Evolutionary conservation across 2,113 vertebrate genomes (phyloP).

Genomic region (Gallinago undulata): DNA sequence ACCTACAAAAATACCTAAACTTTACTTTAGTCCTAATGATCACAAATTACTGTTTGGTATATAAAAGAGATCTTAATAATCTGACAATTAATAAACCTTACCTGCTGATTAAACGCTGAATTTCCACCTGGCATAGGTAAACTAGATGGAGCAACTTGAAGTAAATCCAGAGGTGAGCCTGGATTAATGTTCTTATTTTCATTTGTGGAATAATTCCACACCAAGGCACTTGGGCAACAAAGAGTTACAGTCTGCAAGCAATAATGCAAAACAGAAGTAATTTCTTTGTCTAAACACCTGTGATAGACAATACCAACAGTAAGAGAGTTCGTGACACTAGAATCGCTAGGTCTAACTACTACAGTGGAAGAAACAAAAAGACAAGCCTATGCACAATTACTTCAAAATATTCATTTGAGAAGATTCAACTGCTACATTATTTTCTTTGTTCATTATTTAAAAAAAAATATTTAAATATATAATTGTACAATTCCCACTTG

Average conservation of each 20-base stretch:
- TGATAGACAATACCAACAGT: neutral
- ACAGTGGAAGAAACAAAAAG: neutral
- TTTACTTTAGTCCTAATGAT: neutral
- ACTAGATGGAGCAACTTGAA: constrained; percentile 78
- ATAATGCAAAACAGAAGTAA: neutral
- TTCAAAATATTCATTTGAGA: neutral
- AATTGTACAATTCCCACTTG: neutral
- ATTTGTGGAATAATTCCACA: constrained; percentile 81
- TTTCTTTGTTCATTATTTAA: neutral
- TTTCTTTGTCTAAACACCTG: neutral
- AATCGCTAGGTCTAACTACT: neutral
- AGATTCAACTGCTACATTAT: neutral
- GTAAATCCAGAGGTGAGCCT: constrained; percentile 80
- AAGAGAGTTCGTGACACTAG: neutral
- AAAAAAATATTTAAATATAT: neutral
- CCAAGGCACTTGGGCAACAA: constrained; percentile 86
- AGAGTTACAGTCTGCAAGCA: constrained; percentile 77
- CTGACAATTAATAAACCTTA: neutral
- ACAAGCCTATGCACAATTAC: neutral
- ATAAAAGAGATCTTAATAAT: neutral
- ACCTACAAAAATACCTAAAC: neutral
- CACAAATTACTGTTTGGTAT: neutral
- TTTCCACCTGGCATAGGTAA: constrained; percentile 81
- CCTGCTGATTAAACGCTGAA: constrained; percentile 80
- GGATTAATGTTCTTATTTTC: constrained; percentile 75